Conservation (phyloP, 1,140 invertebrate species). For the Neocloeon triangulifer region DNA sequence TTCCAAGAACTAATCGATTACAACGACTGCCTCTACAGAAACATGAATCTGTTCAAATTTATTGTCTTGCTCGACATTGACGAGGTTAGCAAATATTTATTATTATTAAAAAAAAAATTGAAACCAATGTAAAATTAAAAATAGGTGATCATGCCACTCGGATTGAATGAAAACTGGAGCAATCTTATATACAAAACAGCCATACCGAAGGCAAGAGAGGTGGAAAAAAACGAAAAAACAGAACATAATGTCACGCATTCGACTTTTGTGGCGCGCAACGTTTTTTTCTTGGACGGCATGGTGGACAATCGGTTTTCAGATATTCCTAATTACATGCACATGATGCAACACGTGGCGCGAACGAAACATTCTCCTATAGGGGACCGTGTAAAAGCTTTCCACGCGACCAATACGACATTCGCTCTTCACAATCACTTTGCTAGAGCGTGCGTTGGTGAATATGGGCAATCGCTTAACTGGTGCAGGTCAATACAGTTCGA, state of each 20-base stretch:
- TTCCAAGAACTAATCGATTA: no score
- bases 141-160: no score
- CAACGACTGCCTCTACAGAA: no score
- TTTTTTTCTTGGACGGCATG: slow-evolving; percentile 28
- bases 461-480: no score
- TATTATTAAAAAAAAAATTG: no score
- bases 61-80: no score
- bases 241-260: neutral
- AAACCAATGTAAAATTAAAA: no score
- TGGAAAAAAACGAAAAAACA: no score
- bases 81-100: no score
- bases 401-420: slow-evolving; percentile 19
- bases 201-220: slow-evolving; percentile 9
- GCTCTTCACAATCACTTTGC: slow-evolving; percentile 25
- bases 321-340: slow-evolving; percentile 20
- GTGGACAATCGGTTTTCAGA: slow-evolving; percentile 11
- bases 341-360: slow-evolving; percentile 22
- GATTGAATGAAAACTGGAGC: slow-evolving; percentile 21
- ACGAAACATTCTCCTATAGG: slow-evolving; percentile 20
- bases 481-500: slow-evolving; percentile 18
- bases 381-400: slow-evolving; percentile 23
- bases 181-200: slow-evolving; percentile 17
- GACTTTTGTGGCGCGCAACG: slow-evolving; percentile 16
- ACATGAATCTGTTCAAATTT: no score
- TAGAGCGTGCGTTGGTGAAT: slow-evolving; percentile 17